Base-by-base conservation (phyloP, 2,888 invertebrate genomes). In the Homarus gammarus region DNA sequence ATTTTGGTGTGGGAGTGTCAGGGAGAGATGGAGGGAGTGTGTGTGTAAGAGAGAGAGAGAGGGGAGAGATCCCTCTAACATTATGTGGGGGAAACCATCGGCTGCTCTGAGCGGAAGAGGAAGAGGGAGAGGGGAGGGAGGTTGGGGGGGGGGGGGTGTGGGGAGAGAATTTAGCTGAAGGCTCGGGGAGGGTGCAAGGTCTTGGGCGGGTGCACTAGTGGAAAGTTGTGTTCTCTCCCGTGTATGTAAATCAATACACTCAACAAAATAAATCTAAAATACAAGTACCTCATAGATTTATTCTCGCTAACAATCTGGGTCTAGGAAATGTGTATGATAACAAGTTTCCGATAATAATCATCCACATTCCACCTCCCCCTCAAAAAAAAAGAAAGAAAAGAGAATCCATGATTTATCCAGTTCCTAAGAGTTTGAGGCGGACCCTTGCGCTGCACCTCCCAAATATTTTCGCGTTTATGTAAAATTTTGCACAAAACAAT, bases 401-500 rank as follows among this genome's bases (percentile, higher is more conserved):
- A 10, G 18, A 10, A 56, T 22, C 18, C 56, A 15, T 18, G 6
- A 0, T 18, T 8, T 49, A 49, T 49, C 49, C 49, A 49, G 56
- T 3, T 56, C 15, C 56, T 0, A 1, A 56, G 56, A 15, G 18
- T 56, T 10, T 56, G 3, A 3, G 27, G 64, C 64, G 64, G 27
- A 27, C 27, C 27, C 64, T 3, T 6, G 1, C 27, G 27, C 64
- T 64, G 1, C 5, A 64, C 15, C 64, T 18, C 22, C n/a, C 27
- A 27, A 64, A 64, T 22, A 64, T 64, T 64, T 64, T 64, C 64
- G 6, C 79, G 61, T 61, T 51, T 61, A 36, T 61, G 36, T 61
- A 79, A 79, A 79, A 79, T 36, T 61, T 61, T 36, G 61, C 61
- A 61, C 33, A 56, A 61, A 61, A 79, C 79, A 44, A 79, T 79